Evolutionary conservation across 2,888 invertebrate genomes (phyloP), one percentile per base, ranked within the genome.

Genomic region (Drosophila borealis): DNA sequence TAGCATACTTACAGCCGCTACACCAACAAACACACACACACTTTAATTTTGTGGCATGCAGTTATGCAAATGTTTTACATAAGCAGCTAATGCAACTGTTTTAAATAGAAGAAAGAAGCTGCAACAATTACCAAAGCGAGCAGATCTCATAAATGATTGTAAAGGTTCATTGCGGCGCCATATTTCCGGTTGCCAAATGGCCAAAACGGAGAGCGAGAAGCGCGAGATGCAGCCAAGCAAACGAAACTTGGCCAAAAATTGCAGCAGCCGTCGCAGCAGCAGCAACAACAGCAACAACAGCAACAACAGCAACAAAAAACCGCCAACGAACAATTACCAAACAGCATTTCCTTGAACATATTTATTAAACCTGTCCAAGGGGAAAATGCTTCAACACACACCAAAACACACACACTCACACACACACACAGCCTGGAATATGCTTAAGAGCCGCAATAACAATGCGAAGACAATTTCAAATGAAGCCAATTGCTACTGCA

Each of bases 321-420:
- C 71, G 70, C 73, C 87, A 85, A 74, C 90, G 81, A 90, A 90
- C 90, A 90, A 90, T 90, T 90, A 90, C 90, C 88, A 89, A 90
- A 88, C 85, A 84, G 83, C 89, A 90, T 90, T 90, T 91, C 90
- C 91, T 91, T 81, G 84, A 90, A 91, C 91, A 91, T 91, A 90
- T 91, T 91, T 91, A 91, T 91, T 91, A 91, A 90, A 91, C 78
- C 90, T 89, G 89, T 81, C 85, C 87, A 83, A 82, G 81, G 76
- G 87, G 81, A 85, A 83, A 89, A 89, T 78, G 76, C 69, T 14
- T 50, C 46, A 68, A 55, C 66, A 71, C 19, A 60, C 67, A 62
- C 41, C 62, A 19, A 34, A 48, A 50, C n/a, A 60, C 14, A 60
- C 44, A 45, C 45, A 60, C 39, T 19, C 10, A 45, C 33, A 44